A percentile compares a stretch with the other conserved stretches of the same genome.
These are phyloP conservation scores for Platysternon megacephalum DNA, from an alignment of 2,113 vertebrate genomes.

Conservation along the genomic window DNA sequence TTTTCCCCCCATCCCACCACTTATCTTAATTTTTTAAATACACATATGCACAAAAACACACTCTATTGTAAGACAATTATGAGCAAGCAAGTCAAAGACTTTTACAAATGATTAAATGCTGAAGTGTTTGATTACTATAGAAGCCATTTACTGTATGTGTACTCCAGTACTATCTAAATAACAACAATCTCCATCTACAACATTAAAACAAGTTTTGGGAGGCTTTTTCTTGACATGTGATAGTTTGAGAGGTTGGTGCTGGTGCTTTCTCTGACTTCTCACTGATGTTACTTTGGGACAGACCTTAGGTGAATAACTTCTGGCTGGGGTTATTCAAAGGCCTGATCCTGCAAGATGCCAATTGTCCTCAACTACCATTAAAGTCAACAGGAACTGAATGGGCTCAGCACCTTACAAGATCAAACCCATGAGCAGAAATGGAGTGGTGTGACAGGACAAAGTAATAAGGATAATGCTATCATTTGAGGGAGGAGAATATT, in stretches of 20 bases:
- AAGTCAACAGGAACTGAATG: not conserved
- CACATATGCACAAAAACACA: not conserved
- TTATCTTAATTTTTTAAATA: not conserved
- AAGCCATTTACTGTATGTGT: not conserved
- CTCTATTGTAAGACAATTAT: not conserved
- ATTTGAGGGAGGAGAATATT: conserved; percentile 55
- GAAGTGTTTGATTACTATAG: not conserved
- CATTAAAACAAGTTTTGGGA: not conserved
- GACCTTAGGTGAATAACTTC: not conserved
- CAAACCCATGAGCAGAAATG: not conserved
- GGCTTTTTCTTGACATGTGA: not conserved
- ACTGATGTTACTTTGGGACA: not conserved
- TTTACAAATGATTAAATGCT: not conserved
- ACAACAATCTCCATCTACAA: not conserved
- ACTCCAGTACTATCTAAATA: not conserved
- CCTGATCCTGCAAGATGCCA: not conserved
- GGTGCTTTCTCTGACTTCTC: not conserved
- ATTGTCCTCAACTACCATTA: not conserved
- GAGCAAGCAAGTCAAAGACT: not conserved
- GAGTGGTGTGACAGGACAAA: conserved; percentile 6
- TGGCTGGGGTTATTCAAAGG: not conserved
- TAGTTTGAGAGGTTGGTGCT: not conserved
- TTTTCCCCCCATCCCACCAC: fast-evolving
- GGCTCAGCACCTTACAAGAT: not conserved
- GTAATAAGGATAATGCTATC: conserved; percentile 16